Conservation (phyloP, 2,113 vertebrate species). For the Scatophagus argus region DNA sequence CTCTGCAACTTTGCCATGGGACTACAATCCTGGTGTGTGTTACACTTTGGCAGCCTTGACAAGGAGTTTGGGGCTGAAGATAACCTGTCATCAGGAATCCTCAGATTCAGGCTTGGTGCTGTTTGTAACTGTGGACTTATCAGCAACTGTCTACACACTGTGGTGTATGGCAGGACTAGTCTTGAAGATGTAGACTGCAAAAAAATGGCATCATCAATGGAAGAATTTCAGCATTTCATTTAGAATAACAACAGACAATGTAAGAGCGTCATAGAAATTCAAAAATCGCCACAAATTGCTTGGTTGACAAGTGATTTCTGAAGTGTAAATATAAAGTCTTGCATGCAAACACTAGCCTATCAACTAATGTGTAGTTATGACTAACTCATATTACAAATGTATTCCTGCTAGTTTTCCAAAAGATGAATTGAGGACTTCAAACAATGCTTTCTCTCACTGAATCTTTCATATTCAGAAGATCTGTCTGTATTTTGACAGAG, state of each 20-base stretch:
- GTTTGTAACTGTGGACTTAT: conserved; percentile 61
- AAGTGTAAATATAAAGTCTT: background rate
- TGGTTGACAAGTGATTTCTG: too few relatives aligned
- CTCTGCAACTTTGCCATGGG: background rate
- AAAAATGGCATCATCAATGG: background rate
- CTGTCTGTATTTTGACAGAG: background rate
- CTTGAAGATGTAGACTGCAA: background rate
- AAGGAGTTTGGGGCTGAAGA: conserved; percentile 49
- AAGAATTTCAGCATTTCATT: background rate
- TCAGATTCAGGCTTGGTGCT: conserved; percentile 27
- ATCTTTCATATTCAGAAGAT: too few relatives aligned
- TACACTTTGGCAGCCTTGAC: conserved; percentile 29
- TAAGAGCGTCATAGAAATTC: too few relatives aligned
- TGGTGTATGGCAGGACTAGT: conserved; percentile 30
- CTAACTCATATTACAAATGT: background rate
- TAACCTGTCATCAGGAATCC: conserved; percentile 71
- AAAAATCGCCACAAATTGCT: too few relatives aligned
- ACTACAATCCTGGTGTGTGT: conserved; percentile 56
- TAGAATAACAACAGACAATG: background rate
- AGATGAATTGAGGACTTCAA: conserved; percentile 20
- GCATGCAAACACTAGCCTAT: background rate
- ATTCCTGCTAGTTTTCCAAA: background rate
- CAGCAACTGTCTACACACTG: conserved; percentile 61
- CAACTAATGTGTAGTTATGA: background rate
- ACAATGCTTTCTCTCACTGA: background rate